Conservation (phyloP, 2,797 vertebrate genomes). For the Cuculus canorus region DNA sequence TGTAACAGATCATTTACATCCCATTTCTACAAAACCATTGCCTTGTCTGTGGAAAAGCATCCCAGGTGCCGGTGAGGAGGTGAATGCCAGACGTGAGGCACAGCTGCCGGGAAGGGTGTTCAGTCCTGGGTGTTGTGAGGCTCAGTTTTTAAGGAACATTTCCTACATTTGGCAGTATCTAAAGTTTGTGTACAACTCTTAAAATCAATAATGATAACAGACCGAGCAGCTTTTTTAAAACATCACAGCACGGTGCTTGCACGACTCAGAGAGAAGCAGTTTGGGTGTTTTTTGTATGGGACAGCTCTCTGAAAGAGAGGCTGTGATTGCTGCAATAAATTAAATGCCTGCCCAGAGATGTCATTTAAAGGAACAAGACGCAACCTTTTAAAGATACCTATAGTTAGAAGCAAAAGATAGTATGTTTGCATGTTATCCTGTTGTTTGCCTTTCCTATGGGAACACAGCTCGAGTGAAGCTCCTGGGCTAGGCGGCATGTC, state of each 20-base stretch:
- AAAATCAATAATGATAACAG: not conserved
- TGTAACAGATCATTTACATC: not conserved
- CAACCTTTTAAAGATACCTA: not conserved
- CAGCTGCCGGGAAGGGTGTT: fast-evolving
- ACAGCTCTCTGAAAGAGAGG: not conserved
- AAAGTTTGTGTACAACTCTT: fast-evolving
- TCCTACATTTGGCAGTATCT: not conserved
- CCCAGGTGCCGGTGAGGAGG: not conserved
- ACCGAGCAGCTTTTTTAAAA: not conserved
- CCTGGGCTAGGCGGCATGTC: fast-evolving
- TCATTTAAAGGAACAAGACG: not conserved
- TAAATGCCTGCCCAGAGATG: not conserved
- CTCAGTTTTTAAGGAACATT: not conserved
- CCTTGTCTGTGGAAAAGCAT: not conserved
- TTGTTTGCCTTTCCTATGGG: not conserved
- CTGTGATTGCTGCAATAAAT: not conserved
- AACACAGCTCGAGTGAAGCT: not conserved
- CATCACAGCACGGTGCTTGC: not conserved
- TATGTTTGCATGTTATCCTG: fast-evolving
- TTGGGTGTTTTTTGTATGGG: not conserved
- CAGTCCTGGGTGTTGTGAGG: not conserved
- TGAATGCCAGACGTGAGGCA: not conserved
- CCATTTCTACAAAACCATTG: not conserved
- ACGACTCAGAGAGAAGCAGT: fast-evolving
- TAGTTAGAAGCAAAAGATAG: not conserved